Evolutionary conservation across 1,140 invertebrate species (phyloP).

Genomic region (Pachypeltis micranthus): DNA sequence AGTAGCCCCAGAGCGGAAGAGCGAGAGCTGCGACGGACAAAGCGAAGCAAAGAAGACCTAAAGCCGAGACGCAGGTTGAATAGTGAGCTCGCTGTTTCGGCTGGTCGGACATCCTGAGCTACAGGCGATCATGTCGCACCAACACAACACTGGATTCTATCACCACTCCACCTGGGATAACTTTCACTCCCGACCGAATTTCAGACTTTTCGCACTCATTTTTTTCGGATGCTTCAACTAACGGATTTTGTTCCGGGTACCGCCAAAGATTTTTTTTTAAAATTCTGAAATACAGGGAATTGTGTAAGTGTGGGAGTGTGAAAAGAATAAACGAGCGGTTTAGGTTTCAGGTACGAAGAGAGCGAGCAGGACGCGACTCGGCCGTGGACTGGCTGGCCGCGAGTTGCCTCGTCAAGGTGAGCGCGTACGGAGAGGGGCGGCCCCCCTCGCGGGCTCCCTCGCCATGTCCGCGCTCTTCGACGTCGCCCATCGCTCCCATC

Average conservation of each 20-base stretch:
- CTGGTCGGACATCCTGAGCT: slow-evolving; percentile 20
- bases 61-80: slow-evolving; percentile 52
- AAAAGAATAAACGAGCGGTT: background rate
- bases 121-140: slow-evolving; percentile 1
- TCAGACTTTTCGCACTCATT: background rate
- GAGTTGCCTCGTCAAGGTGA: background rate
- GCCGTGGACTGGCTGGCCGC: background rate
- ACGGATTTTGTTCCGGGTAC: background rate
- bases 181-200: background rate
- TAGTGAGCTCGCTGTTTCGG: slow-evolving; percentile 25
- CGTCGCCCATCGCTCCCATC: too few relatives aligned
- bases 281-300: background rate
- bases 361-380: background rate
- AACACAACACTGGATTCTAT: background rate
- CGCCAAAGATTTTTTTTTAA: background rate
- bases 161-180: background rate
- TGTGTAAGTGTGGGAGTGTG: background rate
- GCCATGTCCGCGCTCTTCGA: background rate
- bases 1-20: slow-evolving; percentile 68
- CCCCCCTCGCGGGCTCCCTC: background rate
- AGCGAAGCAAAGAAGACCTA: slow-evolving; percentile 63
- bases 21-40: slow-evolving; percentile 60
- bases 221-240: background rate
- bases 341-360: background rate
- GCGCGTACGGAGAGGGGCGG: background rate